Evolutionary conservation across 30 jellyfish, hydroid and myxozoan genomes (phyloP).

Genomic region (Turritopsis dohrnii): DNA sequence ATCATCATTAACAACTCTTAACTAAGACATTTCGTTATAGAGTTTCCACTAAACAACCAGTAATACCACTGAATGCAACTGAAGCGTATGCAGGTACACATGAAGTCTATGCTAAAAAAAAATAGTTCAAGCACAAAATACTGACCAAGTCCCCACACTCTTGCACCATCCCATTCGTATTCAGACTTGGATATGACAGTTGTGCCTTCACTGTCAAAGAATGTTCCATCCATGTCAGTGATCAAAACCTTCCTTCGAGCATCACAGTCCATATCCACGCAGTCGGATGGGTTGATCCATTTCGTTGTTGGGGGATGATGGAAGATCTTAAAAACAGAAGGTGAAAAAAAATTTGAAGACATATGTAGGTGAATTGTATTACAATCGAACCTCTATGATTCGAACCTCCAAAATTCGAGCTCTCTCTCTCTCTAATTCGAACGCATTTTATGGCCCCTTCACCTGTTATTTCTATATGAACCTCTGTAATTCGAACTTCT

Average conservation of each 20-base stretch:
- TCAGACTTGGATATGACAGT: conserved; percentile 67
- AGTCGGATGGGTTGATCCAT: conserved; percentile 84
- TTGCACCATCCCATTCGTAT: conserved; percentile 81
- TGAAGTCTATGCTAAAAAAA: not conserved
- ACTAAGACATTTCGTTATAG: too few relatives aligned
- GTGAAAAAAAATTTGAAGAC: not conserved
- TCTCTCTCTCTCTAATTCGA: too few relatives aligned
- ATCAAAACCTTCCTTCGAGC: conserved; percentile 62
- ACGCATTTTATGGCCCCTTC: not conserved
- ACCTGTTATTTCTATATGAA: too few relatives aligned
- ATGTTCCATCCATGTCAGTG: conserved; percentile 65
- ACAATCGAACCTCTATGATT: not conserved
- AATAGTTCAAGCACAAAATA: not conserved
- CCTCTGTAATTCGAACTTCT: not conserved
- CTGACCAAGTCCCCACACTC: conserved; percentile 76
- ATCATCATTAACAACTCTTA: not conserved
- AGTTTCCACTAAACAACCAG: too few relatives aligned
- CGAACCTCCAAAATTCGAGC: too few relatives aligned
- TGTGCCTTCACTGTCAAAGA: conserved; percentile 48
- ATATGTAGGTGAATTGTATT: not conserved
- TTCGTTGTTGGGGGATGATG: conserved; percentile 29
- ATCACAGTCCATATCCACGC: conserved; percentile 97
- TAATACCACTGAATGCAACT: too few relatives aligned
- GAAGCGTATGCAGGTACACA: too few relatives aligned
- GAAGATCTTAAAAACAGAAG: conserved; percentile 3